Conservation (phyloP, 1,140 invertebrate genomes). For the Drosophila azteca region DNA sequence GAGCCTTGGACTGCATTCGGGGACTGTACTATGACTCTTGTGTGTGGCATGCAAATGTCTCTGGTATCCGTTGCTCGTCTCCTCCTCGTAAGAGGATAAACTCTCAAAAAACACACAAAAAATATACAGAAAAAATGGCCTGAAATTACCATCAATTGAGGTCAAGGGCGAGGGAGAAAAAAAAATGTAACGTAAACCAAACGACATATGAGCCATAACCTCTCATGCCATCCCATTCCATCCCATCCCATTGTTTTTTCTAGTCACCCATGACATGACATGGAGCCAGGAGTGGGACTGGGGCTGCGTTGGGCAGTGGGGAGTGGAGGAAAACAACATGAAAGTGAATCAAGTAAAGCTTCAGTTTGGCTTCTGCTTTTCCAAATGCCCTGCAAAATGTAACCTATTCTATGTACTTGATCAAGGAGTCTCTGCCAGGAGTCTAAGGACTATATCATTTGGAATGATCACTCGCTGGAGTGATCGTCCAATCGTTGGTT, state of each 20-base stretch:
- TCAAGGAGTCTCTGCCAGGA: no score
- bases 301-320: not conserved
- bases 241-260: slow-evolving; percentile 11
- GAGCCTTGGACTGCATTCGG: not conserved
- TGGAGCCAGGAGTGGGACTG: slow-evolving; percentile 4
- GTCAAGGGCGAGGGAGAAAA: slow-evolving; percentile 59
- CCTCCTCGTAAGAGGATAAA: slow-evolving; percentile 12
- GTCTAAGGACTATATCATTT: no score
- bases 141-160: slow-evolving; percentile 56
- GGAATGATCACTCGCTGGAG: no score
- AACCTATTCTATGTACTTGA: no score
- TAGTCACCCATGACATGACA: slow-evolving; percentile 56
- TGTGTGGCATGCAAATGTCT: slow-evolving; percentile 39
- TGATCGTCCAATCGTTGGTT: no score
- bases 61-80: not conserved
- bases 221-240: not conserved
- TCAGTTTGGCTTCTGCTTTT: not conserved
- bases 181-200: slow-evolving; percentile 16
- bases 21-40: not conserved
- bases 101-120: slow-evolving; percentile 4
- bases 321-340: slow-evolving; percentile 9
- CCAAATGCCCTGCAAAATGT: no score
- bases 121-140: slow-evolving; percentile 7
- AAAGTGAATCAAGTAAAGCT: slow-evolving; percentile 43
- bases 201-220: slow-evolving; percentile 35